Evolutionary conservation across 2,797 vertebrate genomes (phyloP), one percentile per base, ranked within the genome.

Genomic region (Eulemur rubriventer): DNA sequence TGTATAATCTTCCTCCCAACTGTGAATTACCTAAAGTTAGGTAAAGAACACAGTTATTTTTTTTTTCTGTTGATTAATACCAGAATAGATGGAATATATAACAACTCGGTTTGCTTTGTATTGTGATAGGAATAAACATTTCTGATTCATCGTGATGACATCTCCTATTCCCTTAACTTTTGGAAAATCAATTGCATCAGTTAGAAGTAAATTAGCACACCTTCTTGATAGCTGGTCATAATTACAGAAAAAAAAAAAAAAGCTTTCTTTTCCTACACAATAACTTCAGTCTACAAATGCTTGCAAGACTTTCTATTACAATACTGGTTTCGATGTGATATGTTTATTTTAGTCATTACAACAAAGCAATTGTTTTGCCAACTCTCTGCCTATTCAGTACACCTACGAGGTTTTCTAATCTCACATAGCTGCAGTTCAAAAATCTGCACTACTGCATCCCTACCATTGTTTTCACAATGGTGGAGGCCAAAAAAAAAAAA

Each of bases 181-280:
- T 83, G 97, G 92, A 86, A 97, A 90, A 91, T 96, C 97, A 97
- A 61, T 93, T 96, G 93, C 41, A 97, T 96, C 89, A 78, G 50
- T 59, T 92, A 91, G 82, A 97, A 97, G 73, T 69, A 16, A 98
- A 98, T 98, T 95, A 98, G 93, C 91, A 78, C 63, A 95, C 33
- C 90, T 80, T 96, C 92, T 70, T 92, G 87, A 97, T 94, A 61
- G 96, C 83, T 35, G 41, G 78, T 84, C 96, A 97, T 72, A 93
- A 95, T 93, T 95, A 94, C 6, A 2, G 1, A 13, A 79, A 78
- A 50, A 33, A 89, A 13, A 94, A 61, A 91, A 94, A 43, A n/a
- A 28, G 0, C 70, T 67, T 73, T 55, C 50, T 96, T 97, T 96
- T 95, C 69, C 92, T 81, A 78, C 38, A 92, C 92, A 81, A 98